These are phyloP conservation scores for Ochlodes sylvanus DNA, from an alignment of 2,888 invertebrate species.

Conservation along the genomic window DNA sequence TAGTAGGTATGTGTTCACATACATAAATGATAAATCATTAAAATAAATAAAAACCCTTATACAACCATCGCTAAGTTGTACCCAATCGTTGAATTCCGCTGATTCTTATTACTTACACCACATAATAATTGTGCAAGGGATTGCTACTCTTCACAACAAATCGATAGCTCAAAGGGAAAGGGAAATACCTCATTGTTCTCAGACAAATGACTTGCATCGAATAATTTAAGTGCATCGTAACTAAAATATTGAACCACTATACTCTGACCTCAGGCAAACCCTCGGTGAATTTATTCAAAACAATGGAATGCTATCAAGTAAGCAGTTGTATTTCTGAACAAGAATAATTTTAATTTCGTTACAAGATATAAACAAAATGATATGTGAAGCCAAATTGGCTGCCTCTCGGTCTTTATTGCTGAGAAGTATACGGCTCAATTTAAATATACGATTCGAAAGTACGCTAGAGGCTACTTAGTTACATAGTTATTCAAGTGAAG, in stretches of 20 bases:
- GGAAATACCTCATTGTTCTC: constrained; percentile 77
- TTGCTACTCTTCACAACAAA: constrained; percentile 28
- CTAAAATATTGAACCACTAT: constrained; percentile 27
- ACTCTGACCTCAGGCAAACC: constrained; percentile 8
- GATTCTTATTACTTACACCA: constrained; percentile 50
- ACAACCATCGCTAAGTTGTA: not conserved
- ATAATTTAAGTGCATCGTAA: constrained; percentile 21
- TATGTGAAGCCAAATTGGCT: too few relatives aligned
- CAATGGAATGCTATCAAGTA: not conserved
- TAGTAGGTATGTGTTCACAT: too few relatives aligned
- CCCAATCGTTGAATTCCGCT: not conserved
- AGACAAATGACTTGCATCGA: constrained; percentile 64
- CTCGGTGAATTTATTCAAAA: constrained; percentile 3
- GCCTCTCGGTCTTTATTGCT: too few relatives aligned
- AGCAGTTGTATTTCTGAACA: not conserved
- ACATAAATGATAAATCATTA: too few relatives aligned
- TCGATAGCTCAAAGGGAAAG: constrained; percentile 40
- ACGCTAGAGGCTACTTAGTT: too few relatives aligned
- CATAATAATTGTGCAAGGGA: constrained; percentile 49
- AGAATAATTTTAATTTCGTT: too few relatives aligned
- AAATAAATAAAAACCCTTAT: too few relatives aligned
- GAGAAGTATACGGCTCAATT: too few relatives aligned
- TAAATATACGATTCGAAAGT: too few relatives aligned
- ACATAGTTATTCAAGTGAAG: too few relatives aligned
- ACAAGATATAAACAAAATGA: too few relatives aligned